Evolutionary conservation across 1,140 invertebrate species (phyloP).

Genomic region (Oscheius sp.): DNA sequence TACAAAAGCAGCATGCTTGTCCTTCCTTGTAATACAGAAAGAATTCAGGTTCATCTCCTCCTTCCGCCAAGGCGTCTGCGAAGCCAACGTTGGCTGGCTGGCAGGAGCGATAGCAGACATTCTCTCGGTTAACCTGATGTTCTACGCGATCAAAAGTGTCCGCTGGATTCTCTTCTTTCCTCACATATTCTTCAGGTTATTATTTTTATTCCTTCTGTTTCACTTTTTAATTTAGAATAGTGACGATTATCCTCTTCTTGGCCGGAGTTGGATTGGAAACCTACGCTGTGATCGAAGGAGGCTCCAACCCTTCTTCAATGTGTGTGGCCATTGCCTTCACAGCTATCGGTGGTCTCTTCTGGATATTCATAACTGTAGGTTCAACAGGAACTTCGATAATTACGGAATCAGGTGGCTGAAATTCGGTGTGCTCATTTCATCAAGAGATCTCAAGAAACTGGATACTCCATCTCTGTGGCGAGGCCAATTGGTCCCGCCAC

Average conservation of each 20-base stretch:
- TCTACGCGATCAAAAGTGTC: slow-evolving; percentile 40
- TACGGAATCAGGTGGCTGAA: slow-evolving; percentile 36
- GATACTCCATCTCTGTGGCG: slow-evolving; percentile 44
- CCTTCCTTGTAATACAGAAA: no score
- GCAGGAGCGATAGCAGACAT: slow-evolving; percentile 41
- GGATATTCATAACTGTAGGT: slow-evolving; percentile 6
- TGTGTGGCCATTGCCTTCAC: not conserved
- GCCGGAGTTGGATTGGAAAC: not conserved
- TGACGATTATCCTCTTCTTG: slow-evolving; percentile 29
- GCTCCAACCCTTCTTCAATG: not conserved
- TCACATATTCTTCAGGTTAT: slow-evolving; percentile 43
- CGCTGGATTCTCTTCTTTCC: slow-evolving; percentile 41
- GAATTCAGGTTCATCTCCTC: slow-evolving; percentile 10
- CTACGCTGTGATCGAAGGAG: slow-evolving; percentile 17
- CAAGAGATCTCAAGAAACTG: slow-evolving; percentile 48
- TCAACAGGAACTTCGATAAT: not conserved
- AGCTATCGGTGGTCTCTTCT: slow-evolving; percentile 3
- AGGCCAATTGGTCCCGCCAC: slow-evolving; percentile 48
- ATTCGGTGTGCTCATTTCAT: slow-evolving; percentile 46
- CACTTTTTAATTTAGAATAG: not conserved
- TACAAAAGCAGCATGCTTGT: no score
- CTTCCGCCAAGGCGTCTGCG: slow-evolving; percentile 28
- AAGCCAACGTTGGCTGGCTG: slow-evolving; percentile 39
- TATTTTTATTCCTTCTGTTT: not conserved
- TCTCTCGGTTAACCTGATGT: slow-evolving; percentile 36